These are phyloP conservation scores for Camponotus floridanus DNA, from an alignment of 1,140 invertebrate genomes.

Conservation along the genomic window DNA sequence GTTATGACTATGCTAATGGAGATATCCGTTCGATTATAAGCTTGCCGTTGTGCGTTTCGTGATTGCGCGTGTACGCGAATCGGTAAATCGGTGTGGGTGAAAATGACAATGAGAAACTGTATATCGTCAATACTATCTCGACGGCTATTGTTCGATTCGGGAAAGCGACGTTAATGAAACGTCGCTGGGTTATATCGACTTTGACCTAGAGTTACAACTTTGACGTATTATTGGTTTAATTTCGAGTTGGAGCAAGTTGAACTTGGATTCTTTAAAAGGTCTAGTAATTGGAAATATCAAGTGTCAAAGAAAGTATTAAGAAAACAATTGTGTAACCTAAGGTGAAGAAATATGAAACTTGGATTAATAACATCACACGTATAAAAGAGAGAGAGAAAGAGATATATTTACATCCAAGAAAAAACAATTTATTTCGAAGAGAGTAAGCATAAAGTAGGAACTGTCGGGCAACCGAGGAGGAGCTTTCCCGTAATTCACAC, in stretches of 20 bases:
- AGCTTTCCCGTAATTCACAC: constrained; percentile 16
- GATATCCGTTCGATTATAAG: constrained; percentile 72
- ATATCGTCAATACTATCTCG: constrained; percentile 25
- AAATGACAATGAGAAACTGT: constrained; percentile 47
- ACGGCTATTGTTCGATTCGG: constrained; percentile 17
- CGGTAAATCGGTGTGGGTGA: constrained; percentile 26
- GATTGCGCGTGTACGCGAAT: background rate
- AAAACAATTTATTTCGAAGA: too few species aligned
- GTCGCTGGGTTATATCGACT: background rate
- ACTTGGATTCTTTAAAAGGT: background rate
- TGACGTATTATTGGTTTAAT: background rate
- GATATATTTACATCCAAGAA: too few species aligned
- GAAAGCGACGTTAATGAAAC: constrained; percentile 41
- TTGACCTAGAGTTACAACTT: constrained; percentile 31
- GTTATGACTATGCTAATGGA: constrained; percentile 73
- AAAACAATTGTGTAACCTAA: background rate
- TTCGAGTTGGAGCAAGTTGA: background rate
- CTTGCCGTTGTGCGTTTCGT: constrained; percentile 30
- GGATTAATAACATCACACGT: too few species aligned
- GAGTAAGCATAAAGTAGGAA: background rate
- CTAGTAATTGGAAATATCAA: background rate
- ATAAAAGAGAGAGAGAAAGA: too few species aligned
- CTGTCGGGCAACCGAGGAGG: too few species aligned
- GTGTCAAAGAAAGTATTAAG: background rate
- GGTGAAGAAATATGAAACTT: too few species aligned